Evolutionary conservation across 2,888 invertebrate genomes (phyloP), one percentile per base, ranked within the genome.

Genomic region (Sinelater perroti): DNA sequence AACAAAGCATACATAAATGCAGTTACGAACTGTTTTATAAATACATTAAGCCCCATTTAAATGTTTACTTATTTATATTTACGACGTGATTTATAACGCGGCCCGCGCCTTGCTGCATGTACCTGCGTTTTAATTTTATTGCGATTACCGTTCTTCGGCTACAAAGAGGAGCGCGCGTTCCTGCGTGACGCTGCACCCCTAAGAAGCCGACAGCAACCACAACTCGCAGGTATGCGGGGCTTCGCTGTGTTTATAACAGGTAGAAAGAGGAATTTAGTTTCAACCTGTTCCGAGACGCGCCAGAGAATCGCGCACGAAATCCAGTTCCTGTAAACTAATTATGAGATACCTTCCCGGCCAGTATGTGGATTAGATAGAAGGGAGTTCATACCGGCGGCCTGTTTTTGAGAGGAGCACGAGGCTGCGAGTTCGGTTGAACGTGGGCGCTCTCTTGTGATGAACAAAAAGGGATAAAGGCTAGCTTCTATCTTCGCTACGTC

Each of bases 41-140:
- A 51, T 51, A 30, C 40, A 38, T 40, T 51, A 38, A 40, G 35
- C 30, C 7, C 20, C 38, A 24, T 38, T 38, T 51, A 40, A 51
- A 38, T 35, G 36, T 51, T 51, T 51, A 35, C 47, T 46, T 46
- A 36, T 36, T 50, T 50, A 38, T 50, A 50, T 50, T 51, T 51
- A 51, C 31, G 50, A 26, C 40, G 18, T 51, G 50, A 50, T 36
- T 35, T 50, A 50, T 50, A 50, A 38, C 16, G 30, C 35, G 13
- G 38, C 28, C 30, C 28, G n/a, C 17, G 28, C 26, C 21, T 49
- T 28, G 26, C 49, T 36, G 46, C 33, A 36, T 21, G 28, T 28
- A 28, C 28, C 2, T 42, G 24, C 17, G 49, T 38, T 51, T 51
- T 40, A 13, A 40, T 40, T 51, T 51, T 30, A 38, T 51, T 38